Conservation (phyloP, 2,113 vertebrate genomes). For the Myrmophylax atrothorax region DNA sequence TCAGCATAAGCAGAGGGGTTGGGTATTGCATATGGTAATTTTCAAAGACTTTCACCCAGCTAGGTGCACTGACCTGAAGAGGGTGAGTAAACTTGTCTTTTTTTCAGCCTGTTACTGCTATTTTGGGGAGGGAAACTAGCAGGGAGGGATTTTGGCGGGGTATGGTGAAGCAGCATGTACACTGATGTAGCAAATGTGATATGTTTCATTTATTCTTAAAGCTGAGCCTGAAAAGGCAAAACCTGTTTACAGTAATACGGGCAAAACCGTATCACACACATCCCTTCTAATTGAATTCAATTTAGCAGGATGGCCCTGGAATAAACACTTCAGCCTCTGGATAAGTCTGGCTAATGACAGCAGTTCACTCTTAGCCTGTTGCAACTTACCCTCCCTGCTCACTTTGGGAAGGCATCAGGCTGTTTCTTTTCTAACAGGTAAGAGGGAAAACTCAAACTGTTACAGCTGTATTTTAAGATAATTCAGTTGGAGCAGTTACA, state of each 20-base stretch:
- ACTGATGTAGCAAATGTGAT: accelerated
- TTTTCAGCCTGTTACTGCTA: not conserved
- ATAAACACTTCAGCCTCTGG: not conserved
- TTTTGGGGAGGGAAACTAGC: not conserved
- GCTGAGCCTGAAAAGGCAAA: not conserved
- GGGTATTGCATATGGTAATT: not conserved
- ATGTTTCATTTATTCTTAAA: not conserved
- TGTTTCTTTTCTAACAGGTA: not conserved
- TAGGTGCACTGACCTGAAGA: not conserved
- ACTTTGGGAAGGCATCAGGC: not conserved
- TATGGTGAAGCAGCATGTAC: not conserved
- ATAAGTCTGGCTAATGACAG: not conserved
- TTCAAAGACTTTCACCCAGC: not conserved
- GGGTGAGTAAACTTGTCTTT: not conserved
- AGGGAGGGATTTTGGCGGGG: not conserved
- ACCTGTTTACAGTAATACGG: not conserved
- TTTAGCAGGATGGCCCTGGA: accelerated
- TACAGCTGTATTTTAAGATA: not conserved
- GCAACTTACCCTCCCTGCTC: not conserved
- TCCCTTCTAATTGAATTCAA: not conserved
- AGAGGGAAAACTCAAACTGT: not conserved
- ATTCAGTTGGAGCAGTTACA: not conserved
- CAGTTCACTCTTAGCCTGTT: not conserved
- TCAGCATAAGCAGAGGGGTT: accelerated
- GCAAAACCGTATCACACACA: not conserved